These are phyloP conservation scores for Drosophila formosana DNA, from an alignment of 2,888 invertebrate species.

Conservation along the genomic window DNA sequence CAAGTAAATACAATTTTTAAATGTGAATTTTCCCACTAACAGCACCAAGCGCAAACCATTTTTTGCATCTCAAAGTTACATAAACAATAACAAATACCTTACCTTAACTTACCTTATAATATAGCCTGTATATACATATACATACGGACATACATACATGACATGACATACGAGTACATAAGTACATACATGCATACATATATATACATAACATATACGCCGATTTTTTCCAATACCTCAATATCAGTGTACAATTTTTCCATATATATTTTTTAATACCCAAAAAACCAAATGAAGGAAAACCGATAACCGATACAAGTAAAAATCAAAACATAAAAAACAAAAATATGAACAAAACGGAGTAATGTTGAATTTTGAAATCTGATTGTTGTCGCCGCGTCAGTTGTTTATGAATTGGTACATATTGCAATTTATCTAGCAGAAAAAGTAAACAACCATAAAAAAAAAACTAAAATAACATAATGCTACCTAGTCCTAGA, in stretches of 20 bases:
- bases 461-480: background rate
- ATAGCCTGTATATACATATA: slow-evolving; percentile 53
- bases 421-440: slow-evolving; percentile 60
- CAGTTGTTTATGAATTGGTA: slow-evolving; percentile 53
- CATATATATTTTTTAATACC: slow-evolving; percentile 76
- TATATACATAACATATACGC: slow-evolving; percentile 65
- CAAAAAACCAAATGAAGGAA: slow-evolving; percentile 17
- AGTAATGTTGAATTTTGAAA: slow-evolving; percentile 69
- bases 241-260: slow-evolving; percentile 78
- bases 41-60: slow-evolving; percentile 79
- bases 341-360: slow-evolving; percentile 16
- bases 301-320: slow-evolving; percentile 33
- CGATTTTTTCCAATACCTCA: slow-evolving; percentile 81
- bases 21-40: slow-evolving; percentile 71
- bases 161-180: slow-evolving; percentile 35
- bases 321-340: slow-evolving; percentile 24
- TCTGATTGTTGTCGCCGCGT: slow-evolving; percentile 76
- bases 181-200: slow-evolving; percentile 28
- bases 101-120: slow-evolving; percentile 33
- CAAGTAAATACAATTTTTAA: slow-evolving; percentile 49
- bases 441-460: slow-evolving; percentile 4
- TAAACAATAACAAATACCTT: slow-evolving; percentile 30
- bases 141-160: slow-evolving; percentile 36
- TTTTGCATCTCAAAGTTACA: slow-evolving; percentile 75
- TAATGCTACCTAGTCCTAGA: slow-evolving; percentile 49